phyloP scores from a whole-genome alignment of 2,888 invertebrate species.

The Mystacides longicornis region DNA sequence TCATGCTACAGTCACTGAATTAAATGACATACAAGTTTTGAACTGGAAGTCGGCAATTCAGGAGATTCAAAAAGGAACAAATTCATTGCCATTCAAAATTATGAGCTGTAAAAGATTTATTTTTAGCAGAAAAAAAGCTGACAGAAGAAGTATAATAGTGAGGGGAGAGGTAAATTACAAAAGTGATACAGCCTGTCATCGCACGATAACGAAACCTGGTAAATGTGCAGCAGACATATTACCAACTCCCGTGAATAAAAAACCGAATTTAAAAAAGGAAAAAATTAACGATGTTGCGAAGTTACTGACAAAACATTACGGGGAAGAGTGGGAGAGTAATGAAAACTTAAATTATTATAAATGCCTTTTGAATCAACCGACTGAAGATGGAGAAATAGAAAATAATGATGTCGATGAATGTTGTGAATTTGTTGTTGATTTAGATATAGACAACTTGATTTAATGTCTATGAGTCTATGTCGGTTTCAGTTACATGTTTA shows the following conservation, averaged over 20 bases:
- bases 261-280: background rate
- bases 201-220: background rate
- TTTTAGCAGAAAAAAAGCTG: slow-evolving; percentile 15
- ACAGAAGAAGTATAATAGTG: slow-evolving; percentile 6
- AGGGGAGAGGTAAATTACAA: slow-evolving; percentile 11
- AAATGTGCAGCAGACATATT: background rate
- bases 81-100: slow-evolving; percentile 24
- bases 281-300: background rate
- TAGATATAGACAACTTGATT: background rate
- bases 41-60: slow-evolving; percentile 22
- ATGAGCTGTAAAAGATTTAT: slow-evolving; percentile 21
- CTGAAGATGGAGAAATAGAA: too few species aligned
- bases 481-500: background rate
- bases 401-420: too few species aligned
- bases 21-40: slow-evolving; percentile 18
- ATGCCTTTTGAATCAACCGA: too few species aligned
- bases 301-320: background rate
- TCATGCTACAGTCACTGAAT: slow-evolving; percentile 20
- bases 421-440: too few species aligned
- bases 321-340: background rate
- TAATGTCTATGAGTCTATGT: background rate
- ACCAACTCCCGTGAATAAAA: background rate
- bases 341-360: background rate
- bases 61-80: slow-evolving; percentile 19
- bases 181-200: slow-evolving; percentile 1